phyloP scores from a whole-genome alignment of 1,140 invertebrate genomes.

The Penaeus chinensis region DNA sequence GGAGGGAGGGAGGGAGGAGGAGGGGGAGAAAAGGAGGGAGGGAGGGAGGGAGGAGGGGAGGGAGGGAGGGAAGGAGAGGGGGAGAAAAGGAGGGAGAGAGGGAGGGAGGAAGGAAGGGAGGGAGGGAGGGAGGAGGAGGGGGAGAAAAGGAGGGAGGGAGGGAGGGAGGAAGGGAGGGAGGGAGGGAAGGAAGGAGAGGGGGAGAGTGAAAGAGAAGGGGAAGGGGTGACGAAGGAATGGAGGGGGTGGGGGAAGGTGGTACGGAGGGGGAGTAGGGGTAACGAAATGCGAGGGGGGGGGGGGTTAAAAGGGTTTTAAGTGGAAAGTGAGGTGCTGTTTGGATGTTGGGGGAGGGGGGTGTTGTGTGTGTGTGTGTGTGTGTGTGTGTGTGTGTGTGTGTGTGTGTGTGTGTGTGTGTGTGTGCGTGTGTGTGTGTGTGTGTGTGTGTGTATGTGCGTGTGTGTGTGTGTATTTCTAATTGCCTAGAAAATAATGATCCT shows the following conservation, averaged over 20 bases:
- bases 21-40: slow-evolving; percentile 10
- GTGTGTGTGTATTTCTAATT: too few relatives aligned
- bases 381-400: too few relatives aligned
- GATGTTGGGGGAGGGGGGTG: too few relatives aligned
- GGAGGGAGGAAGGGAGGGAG: not conserved
- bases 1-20: not conserved
- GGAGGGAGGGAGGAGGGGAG: not conserved
- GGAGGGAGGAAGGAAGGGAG: not conserved
- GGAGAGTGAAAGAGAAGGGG: not conserved
- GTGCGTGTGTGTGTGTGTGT: not conserved
- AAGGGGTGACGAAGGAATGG: not conserved
- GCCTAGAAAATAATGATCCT: too few relatives aligned
- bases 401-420: too few relatives aligned
- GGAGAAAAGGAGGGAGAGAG: not conserved
- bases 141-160: slow-evolving; percentile 13
- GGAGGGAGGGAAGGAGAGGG: not conserved
- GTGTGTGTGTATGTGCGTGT: slow-evolving; percentile 3
- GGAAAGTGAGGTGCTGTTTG: too few relatives aligned
- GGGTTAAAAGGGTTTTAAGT: too few relatives aligned
- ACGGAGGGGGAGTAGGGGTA: not conserved
- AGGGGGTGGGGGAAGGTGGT: not conserved
- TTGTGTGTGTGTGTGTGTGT: too few relatives aligned
- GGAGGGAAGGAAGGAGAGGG: not conserved
- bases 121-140: not conserved
- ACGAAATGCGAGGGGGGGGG: not conserved